Evolutionary conservation across 2,797 vertebrate species (phyloP), one percentile per base, ranked within the genome.

Genomic region (Todus mexicanus): DNA sequence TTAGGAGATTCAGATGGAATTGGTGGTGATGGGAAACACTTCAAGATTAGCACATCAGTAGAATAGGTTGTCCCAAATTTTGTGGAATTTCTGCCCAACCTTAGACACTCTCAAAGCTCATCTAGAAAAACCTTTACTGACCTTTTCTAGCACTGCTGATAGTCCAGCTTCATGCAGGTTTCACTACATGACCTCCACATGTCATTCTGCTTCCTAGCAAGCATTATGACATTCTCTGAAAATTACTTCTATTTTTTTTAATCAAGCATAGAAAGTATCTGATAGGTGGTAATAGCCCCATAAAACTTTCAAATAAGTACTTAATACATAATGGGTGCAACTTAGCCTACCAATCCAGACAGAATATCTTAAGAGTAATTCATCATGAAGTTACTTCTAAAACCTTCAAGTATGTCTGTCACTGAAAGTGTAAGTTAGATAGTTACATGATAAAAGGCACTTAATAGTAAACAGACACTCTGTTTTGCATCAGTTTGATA

Each of bases 401-500:
- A 73, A 53, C 5, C 12, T 63, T 57, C 45, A 70, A 64, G 22
- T 27, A 25, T 15, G 26, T 47, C 9, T 19, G 26, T 29, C 25
- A 87, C 10, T 56, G 42, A 75, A 78, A 56, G 18, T 23, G 2
- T n/a, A 38, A 76, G 15, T 57, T 68, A 51, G 15, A 48, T 2
- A 57, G 17, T 45, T 78, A n/a, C 0, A 1, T 31, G 35, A n/a
- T 5, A 42, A n/a, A 37, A 64, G 22, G 6, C 3, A 5, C 15
- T 56, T 75, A 63, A 15, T n/a, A 40, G 31, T 40, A 71, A 88
- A 69, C 20, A 74, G 37, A 50, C 26, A 57, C 9, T 61, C 25
- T 4, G 7, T 85, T 81, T 90, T 81, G 29, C 43, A 75, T 78
- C 22, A 50, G 10, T 61, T 96, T 96, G 63, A 97, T 94, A 97